A percentile compares a stretch with the other conserved stretches of the same genome.
These are phyloP conservation scores for Lingula anatina DNA, from an alignment of 2,888 invertebrate species.

Conservation along the genomic window DNA sequence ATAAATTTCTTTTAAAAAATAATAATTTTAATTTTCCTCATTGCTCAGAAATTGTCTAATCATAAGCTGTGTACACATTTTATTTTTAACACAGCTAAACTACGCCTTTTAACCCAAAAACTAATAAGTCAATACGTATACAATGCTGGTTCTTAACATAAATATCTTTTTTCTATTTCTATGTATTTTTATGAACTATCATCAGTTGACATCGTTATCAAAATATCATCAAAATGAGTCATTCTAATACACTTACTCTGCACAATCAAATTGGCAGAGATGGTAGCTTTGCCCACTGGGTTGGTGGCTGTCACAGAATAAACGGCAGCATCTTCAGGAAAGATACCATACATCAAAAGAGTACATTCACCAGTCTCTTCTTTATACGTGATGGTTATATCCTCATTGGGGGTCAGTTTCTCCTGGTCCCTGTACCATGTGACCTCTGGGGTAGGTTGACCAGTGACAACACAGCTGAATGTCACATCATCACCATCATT, in stretches of 20 bases:
- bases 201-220: no score
- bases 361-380: conserved; percentile 57
- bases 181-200: no score
- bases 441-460: conserved; percentile 36
- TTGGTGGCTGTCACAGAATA: conserved; percentile 94
- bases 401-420: conserved; percentile 28
- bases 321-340: conserved; percentile 93
- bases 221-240: no score
- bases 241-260: conserved; percentile 30
- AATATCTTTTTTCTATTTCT: no score
- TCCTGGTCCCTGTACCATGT: conserved; percentile 39
- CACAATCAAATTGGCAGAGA: conserved; percentile 54
- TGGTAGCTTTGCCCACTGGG: conserved; percentile 90
- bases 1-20: no score
- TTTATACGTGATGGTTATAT: conserved; percentile 33
- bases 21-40: no score
- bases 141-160: no score
- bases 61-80: no score
- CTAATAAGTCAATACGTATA: no score
- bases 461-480: conserved; percentile 35
- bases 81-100: no score
- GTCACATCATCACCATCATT: conserved; percentile 36
- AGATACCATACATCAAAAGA: conserved; percentile 91
- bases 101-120: no score
- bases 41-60: no score